Evolutionary conservation across 2,797 vertebrate species (phyloP), one percentile per base, ranked within the genome.

Genomic region (Spheniscus humboldti): DNA sequence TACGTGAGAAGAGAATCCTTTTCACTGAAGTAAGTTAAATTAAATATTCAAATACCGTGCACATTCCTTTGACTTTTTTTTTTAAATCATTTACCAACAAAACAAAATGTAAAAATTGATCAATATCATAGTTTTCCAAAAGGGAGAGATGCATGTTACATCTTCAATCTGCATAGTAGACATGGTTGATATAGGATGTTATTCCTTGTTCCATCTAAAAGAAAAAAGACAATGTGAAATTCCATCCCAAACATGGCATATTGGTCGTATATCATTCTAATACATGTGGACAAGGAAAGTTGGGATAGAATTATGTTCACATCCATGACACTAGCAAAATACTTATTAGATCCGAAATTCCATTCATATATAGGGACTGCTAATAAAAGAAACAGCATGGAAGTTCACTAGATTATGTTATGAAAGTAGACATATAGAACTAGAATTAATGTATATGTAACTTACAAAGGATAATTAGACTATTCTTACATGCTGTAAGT

Each of bases 21-120:
- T 74, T 24, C 37, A n/a, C 5, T 37, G 9, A 35, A 59, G 6
- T 7, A 22, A 0, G 0, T 39, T 39, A 9, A 57, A 75, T 79
- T 59, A 13, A 77, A 3, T 37, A 41, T 56, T 81, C 23, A 78
- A 62, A 69, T 66, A 30, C 3, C 25, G 4, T 48, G 25, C 13
- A 23, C 24, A 35, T 37, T 50, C 23, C 3, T 69, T 79, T 22
- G 7, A 12, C 2, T 24, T 50, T 33, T 35, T 47, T 37, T 10
- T 2, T 53, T 7, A 15, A 41, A 17, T 25, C 0, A 37, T 50
- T 88, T 43, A 37, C 22, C 13, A 25, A 33, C 4, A 25, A 53
- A 86, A 47, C 1, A 45, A 78, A 62, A 55, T 10, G 28, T 28
- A 48, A 63, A 72, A 83, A 13, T 3, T 12, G 1, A 35, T 62